Evolutionary conservation across 2,113 vertebrate species (phyloP).

Genomic region (Gnathonemus longibarbis): DNA sequence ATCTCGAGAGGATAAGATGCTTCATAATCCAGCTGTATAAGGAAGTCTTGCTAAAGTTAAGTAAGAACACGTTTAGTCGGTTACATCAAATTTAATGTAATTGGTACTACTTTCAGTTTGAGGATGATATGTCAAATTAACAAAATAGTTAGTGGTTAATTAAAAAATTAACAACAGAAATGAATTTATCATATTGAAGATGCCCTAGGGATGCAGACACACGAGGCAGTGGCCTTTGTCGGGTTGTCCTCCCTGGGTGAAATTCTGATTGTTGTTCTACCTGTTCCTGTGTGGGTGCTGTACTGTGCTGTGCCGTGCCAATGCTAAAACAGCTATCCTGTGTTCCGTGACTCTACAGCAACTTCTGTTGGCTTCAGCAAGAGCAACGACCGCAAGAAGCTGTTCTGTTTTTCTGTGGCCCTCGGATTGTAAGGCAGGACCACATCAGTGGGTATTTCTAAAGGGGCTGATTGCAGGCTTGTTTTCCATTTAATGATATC

Average conservation of each 20-base stretch:
- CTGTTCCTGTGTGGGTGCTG: conserved; percentile 60
- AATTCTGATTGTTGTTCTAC: conserved; percentile 53
- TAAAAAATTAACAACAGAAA: neutral
- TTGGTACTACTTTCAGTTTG: neutral
- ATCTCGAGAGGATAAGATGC: neutral
- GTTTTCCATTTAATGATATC: neutral
- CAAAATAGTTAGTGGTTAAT: neutral
- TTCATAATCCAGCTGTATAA: neutral
- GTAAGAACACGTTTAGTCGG: neutral
- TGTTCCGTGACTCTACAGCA: conserved; percentile 62
- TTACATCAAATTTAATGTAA: neutral
- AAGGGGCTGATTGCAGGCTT: neutral
- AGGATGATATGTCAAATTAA: neutral
- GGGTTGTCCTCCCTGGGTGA: conserved; percentile 39
- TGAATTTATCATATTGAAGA: neutral
- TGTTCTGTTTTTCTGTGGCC: conserved; percentile 18
- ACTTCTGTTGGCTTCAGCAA: conserved; percentile 55
- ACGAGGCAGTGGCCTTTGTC: conserved; percentile 33
- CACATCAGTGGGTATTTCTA: neutral
- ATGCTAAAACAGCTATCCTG: conserved; percentile 29
- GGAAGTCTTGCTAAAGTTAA: neutral
- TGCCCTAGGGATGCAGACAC: conserved; percentile 41
- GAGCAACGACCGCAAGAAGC: conserved; percentile 25
- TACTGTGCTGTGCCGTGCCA: conserved; percentile 42
- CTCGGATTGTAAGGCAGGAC: neutral